Conservation (phyloP, 2,113 vertebrate species). For the Amphiprion ocellaris region DNA sequence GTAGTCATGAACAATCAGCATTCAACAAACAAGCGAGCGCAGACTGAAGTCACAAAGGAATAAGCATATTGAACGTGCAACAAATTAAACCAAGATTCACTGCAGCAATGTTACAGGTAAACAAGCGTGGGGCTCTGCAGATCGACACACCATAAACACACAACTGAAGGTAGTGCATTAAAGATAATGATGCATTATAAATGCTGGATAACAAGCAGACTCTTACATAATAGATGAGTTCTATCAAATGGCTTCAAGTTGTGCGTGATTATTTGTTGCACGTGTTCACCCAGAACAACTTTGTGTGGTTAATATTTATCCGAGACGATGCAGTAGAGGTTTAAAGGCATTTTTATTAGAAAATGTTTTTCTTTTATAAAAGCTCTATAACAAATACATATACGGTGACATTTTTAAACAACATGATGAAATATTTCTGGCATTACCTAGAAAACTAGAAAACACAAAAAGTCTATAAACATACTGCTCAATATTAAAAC, state of each 20-base stretch:
- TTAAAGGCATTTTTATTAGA: constrained; percentile 64
- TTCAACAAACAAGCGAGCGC: constrained; percentile 31
- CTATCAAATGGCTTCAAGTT: constrained; percentile 35
- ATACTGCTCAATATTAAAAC: constrained; percentile 40
- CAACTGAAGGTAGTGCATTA: constrained; percentile 49
- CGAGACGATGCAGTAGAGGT: constrained; percentile 19
- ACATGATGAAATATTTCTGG: constrained; percentile 67
- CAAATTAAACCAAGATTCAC: constrained; percentile 46
- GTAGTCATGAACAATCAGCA: constrained; percentile 42
- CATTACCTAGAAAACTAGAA: constrained; percentile 46
- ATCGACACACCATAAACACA: constrained; percentile 28
- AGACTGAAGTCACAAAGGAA: constrained; percentile 22
- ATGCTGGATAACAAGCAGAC: constrained; percentile 48
- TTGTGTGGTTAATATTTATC: not conserved
- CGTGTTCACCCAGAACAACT: not conserved
- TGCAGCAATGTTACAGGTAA: constrained; percentile 46
- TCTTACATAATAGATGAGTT: constrained; percentile 70
- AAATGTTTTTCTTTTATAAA: constrained; percentile 59
- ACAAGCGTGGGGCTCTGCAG: constrained; percentile 51
- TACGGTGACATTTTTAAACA: constrained; percentile 47
- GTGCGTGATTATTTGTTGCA: constrained; percentile 18
- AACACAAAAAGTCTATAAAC: constrained; percentile 43
- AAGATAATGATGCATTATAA: constrained; percentile 72
- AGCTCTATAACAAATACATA: constrained; percentile 61
- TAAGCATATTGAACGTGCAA: constrained; percentile 19